A percentile compares a stretch with the other conserved stretches of the same genome.
phyloP scores from a whole-genome alignment of 2,888 invertebrate species.

The Bimastos eiseni region DNA sequence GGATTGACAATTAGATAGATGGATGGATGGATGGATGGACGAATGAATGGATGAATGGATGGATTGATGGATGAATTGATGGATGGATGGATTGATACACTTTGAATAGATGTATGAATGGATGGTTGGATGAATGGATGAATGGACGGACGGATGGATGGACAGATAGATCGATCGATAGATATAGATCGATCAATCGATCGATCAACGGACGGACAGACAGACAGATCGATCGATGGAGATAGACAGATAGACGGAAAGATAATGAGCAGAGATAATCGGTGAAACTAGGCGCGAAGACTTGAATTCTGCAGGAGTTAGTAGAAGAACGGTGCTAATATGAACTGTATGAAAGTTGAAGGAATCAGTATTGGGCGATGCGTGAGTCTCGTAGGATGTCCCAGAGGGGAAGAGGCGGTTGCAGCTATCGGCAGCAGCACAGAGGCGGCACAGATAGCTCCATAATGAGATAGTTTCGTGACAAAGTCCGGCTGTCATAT shows the following conservation, averaged over 20 bases:
- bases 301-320: background rate
- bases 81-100: too few relatives aligned
- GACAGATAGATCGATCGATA: too few relatives aligned
- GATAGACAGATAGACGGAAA: too few relatives aligned
- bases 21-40: background rate
- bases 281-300: background rate
- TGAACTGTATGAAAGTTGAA: background rate
- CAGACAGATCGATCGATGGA: too few relatives aligned
- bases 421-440: background rate
- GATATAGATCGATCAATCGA: too few relatives aligned
- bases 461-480: slow-evolving; percentile 26
- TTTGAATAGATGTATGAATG: too few relatives aligned
- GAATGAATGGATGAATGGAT: background rate
- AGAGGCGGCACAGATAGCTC: background rate
- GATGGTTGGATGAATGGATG: too few relatives aligned
- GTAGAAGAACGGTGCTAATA: background rate
- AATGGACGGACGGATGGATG: too few relatives aligned
- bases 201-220: too few relatives aligned
- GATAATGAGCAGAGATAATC: background rate
- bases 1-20: background rate
- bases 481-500: slow-evolving; percentile 17
- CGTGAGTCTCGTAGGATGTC: too few relatives aligned
- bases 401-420: background rate
- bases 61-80: too few relatives aligned
- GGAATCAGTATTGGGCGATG: background rate